These are phyloP conservation scores for Phaethornis superciliosus DNA, from an alignment of 2,113 vertebrate genomes.

Conservation along the genomic window DNA sequence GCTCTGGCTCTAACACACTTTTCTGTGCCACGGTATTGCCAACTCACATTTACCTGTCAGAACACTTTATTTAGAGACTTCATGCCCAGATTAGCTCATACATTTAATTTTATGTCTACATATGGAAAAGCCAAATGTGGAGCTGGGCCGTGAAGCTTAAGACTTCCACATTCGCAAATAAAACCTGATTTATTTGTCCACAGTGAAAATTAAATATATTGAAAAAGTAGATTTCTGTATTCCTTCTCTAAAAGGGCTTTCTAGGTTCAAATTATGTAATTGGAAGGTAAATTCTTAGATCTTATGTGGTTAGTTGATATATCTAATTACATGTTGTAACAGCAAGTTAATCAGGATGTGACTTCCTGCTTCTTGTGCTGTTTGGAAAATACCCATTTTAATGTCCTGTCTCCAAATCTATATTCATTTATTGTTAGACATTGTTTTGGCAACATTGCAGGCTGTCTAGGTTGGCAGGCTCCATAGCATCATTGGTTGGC, in stretches of 20 bases:
- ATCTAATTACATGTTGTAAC: background rate
- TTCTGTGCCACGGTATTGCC: background rate
- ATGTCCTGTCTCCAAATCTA: background rate
- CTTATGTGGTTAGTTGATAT: background rate
- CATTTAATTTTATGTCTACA: background rate
- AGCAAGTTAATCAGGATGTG: constrained; percentile 19
- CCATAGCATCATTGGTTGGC: constrained; percentile 38
- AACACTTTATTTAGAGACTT: background rate
- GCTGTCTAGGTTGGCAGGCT: background rate
- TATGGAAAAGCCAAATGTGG: background rate
- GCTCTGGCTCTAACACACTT: background rate
- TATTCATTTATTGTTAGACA: constrained; percentile 23
- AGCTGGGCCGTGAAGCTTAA: background rate
- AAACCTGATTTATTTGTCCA: background rate
- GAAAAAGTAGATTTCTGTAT: background rate
- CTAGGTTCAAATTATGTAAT: background rate
- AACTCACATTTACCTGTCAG: background rate
- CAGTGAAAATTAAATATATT: background rate
- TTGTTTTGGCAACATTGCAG: constrained; percentile 29
- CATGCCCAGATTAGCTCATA: background rate
- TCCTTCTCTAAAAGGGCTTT: background rate
- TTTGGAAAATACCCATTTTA: constrained; percentile 16
- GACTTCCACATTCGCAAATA: background rate
- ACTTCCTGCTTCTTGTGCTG: background rate
- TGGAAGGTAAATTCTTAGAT: background rate